A percentile compares a stretch with the other conserved stretches of the same genome.
Conservation (phyloP, 2,797 vertebrate genomes). For the Myotis vivesi region DNA sequence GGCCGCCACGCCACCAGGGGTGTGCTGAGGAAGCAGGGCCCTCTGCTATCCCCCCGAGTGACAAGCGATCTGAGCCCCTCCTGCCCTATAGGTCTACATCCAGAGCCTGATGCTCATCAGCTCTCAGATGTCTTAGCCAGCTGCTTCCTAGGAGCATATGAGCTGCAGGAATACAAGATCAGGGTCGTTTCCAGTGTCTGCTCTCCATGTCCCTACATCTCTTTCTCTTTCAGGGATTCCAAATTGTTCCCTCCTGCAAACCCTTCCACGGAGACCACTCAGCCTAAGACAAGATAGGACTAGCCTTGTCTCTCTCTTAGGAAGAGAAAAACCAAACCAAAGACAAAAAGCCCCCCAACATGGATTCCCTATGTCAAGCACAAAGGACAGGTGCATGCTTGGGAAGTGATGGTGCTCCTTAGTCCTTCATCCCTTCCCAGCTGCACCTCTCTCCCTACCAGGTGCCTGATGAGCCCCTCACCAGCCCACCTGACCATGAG, state of each 20-base stretch:
- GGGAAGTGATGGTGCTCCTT: neutral
- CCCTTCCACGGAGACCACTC: neutral
- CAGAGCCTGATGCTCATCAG: neutral
- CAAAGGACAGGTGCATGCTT: neutral
- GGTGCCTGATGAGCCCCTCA: too few species aligned
- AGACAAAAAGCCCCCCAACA: neutral
- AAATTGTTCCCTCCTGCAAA: neutral
- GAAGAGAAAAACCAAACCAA: neutral
- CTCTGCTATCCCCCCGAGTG: neutral
- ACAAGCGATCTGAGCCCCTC: neutral
- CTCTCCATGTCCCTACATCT: neutral
- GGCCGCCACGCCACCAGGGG: rapidly evolving
- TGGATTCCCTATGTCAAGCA: neutral
- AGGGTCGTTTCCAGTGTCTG: neutral
- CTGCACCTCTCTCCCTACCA: neutral
- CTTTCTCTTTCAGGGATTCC: neutral
- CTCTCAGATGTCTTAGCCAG: neutral
- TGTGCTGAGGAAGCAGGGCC: neutral
- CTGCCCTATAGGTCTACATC: neutral
- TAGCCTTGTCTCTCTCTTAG: neutral
- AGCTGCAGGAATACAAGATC: neutral
- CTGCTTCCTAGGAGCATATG: neutral
- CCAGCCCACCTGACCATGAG: neutral
- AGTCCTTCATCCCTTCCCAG: neutral
- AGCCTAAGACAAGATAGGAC: neutral